phyloP scores from a whole-genome alignment of 2,113 vertebrate species.

The Struthidea cinerea region DNA sequence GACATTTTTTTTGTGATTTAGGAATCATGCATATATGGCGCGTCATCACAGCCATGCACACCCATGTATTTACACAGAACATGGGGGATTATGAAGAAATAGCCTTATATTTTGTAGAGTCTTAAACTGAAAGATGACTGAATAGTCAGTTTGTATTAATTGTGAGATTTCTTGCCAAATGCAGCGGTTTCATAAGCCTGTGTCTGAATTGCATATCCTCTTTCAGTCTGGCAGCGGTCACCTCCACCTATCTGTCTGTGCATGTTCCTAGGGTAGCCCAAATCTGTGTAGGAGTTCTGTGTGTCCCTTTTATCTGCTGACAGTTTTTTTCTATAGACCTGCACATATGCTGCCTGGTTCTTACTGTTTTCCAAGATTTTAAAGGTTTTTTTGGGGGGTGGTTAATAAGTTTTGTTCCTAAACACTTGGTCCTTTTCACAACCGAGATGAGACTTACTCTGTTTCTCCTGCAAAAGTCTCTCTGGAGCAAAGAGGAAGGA shows the following conservation, averaged over 20 bases:
- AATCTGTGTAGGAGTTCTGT: background rate
- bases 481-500: background rate
- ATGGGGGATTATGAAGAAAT: background rate
- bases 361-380: background rate
- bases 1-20: background rate
- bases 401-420: background rate
- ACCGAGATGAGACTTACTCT: background rate
- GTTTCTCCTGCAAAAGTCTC: background rate
- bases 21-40: background rate
- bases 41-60: background rate
- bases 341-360: background rate
- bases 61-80: background rate
- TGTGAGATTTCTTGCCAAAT: background rate
- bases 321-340: background rate
- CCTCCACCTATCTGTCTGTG: background rate
- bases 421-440: background rate
- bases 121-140: background rate
- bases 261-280: background rate
- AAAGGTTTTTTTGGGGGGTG: fast-evolving
- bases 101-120: background rate
- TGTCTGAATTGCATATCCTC: background rate
- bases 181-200: background rate
- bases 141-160: background rate
- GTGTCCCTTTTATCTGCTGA: background rate
- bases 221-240: background rate